phyloP scores from a whole-genome alignment of 53 echinoderm and acorn worm genomes.

The Astropecten irregularis region DNA sequence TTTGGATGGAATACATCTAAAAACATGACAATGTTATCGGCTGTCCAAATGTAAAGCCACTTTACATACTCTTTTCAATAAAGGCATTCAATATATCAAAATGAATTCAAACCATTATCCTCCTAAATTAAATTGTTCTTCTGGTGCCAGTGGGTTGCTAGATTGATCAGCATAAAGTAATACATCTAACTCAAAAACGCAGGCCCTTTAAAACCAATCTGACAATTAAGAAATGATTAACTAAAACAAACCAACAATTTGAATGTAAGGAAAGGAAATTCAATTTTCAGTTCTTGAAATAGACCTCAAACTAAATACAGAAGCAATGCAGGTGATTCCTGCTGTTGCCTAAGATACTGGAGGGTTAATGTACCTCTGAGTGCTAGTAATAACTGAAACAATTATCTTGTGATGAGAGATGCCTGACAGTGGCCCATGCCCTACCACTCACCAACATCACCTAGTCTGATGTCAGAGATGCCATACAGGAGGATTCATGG shows the following conservation, averaged over 20 bases:
- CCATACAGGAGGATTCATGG: slow-evolving; percentile 31
- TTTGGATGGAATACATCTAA: too few relatives aligned
- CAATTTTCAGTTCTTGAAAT: slow-evolving; percentile 50
- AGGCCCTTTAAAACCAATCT: too few relatives aligned
- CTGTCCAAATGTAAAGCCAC: too few relatives aligned
- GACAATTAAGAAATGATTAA: background rate
- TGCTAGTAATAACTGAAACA: slow-evolving; percentile 59
- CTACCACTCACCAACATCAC: slow-evolving; percentile 63
- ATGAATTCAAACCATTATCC: too few relatives aligned
- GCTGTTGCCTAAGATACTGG: slow-evolving; percentile 34
- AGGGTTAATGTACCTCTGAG: slow-evolving; percentile 42
- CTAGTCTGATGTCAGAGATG: slow-evolving; percentile 43
- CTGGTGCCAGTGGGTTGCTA: too few relatives aligned
- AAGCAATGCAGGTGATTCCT: slow-evolving; percentile 36
- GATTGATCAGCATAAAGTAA: too few relatives aligned
- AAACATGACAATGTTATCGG: too few relatives aligned
- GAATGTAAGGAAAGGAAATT: slow-evolving; percentile 21
- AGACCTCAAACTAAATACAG: too few relatives aligned
- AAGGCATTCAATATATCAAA: too few relatives aligned
- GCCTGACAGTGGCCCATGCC: slow-evolving; percentile 31
- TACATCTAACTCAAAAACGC: too few relatives aligned
- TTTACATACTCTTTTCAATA: too few relatives aligned
- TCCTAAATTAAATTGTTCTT: too few relatives aligned
- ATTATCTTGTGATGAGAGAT: slow-evolving; percentile 53
- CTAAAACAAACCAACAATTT: slow-evolving; percentile 17